Percentiles rank a stretch among this genome's conserved stretches.
Conservation (phyloP, 2,113 vertebrate genomes). For the Ia io region DNA sequence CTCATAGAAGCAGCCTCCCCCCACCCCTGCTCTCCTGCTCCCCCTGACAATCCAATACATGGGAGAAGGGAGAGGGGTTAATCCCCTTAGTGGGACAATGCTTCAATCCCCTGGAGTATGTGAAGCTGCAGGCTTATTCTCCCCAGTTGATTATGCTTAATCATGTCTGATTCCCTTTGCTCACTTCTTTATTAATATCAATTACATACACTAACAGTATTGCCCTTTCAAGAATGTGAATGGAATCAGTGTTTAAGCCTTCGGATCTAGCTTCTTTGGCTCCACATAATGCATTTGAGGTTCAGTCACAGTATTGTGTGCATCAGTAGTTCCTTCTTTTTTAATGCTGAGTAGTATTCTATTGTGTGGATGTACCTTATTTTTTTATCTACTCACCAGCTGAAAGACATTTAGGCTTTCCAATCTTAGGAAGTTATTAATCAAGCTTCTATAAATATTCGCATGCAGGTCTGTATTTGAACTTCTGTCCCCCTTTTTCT, state of each 20-base stretch:
- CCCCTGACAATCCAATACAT: too few relatives aligned
- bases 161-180: too few relatives aligned
- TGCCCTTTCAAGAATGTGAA: background rate
- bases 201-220: too few relatives aligned
- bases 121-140: too few relatives aligned
- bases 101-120: too few relatives aligned
- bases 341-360: background rate
- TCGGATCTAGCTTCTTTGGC: background rate
- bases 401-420: background rate
- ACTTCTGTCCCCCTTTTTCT: background rate
- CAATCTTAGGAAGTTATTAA: background rate
- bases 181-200: too few relatives aligned
- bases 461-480: background rate
- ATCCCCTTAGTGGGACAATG: too few relatives aligned
- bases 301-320: background rate
- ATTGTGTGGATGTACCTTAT: fast-evolving
- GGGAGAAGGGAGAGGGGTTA: too few relatives aligned
- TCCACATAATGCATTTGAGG: background rate
- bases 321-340: background rate
- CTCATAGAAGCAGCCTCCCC: too few relatives aligned
- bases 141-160: too few relatives aligned
- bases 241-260: background rate
- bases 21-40: too few relatives aligned
- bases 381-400: background rate
- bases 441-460: background rate